Evolutionary conservation across 2,888 invertebrate species (phyloP), one percentile per base, ranked within the genome.

Genomic region (Pycnomerus fuliginosus): DNA sequence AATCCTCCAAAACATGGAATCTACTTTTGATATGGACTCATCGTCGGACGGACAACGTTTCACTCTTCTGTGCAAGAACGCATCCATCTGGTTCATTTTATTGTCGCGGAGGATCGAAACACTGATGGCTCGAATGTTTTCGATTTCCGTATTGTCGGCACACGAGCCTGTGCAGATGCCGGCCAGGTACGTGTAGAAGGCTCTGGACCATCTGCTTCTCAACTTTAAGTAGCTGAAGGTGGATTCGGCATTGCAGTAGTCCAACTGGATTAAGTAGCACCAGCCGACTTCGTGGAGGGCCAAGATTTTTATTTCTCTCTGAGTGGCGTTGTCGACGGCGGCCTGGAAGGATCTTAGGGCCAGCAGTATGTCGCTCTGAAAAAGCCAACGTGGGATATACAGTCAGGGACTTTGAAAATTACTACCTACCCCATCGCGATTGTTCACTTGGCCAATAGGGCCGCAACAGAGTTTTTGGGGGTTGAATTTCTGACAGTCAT

Each of bases 181-280:
- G 14, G 79, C 74, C 34, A 84, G 69, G 60, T 84, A 85, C 3
- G 77, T 74, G 61, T 85, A 85, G 59, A 84, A 83, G 45, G 76
- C 75, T 57, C 78, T 76, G 16, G 83, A 83, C 83, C 84, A 85
- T 52, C 80, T 74, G 24, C 82, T 82, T 40, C 79, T 76, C 33
- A 74, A 71, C 51, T 76, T 78, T 30, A 85, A 68, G 53, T 77
- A 75, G 5, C 70, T 60, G 54, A 82, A 80, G 20, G 76, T 75
- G 28, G 61, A 63, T 55, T 74, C 71, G 2, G 80, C 77, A 47
- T 76, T 71, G 11, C 67, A 65, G 70, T 79, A 84, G 54, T 80
- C 76, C 44, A 84, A 67, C 46, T 77, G 75, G 50, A 84, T 79
- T 24, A 84, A 62, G 58, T 80, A 75, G 59, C 83, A 83, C 84